Evolutionary conservation across 2,113 vertebrate species (phyloP).

Genomic region (Ardeotis arabs): DNA sequence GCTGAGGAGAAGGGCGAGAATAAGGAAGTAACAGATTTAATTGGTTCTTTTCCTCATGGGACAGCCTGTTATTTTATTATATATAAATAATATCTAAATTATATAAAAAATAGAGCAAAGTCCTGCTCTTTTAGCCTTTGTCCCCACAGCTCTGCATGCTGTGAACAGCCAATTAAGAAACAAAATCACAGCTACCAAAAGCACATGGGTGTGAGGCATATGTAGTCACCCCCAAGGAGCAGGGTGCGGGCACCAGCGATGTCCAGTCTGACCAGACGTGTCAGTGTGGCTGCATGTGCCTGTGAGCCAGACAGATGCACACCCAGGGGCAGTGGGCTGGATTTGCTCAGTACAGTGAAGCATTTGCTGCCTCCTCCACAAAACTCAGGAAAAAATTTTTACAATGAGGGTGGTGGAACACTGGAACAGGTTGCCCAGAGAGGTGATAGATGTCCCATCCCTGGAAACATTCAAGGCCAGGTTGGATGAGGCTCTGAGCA

Average conservation of each 20-base stretch:
- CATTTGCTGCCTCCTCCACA: background rate
- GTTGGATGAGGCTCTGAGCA: too few relatives aligned
- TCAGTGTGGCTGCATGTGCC: background rate
- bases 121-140: background rate
- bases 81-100: background rate
- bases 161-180: background rate
- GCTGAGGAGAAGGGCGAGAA: background rate
- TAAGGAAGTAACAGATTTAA: background rate
- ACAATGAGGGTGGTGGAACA: too few relatives aligned
- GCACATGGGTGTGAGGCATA: rapidly evolving
- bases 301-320: background rate
- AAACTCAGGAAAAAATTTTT: background rate
- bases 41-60: background rate
- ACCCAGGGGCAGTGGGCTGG: background rate
- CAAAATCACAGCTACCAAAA: background rate
- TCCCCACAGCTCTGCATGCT: background rate
- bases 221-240: background rate
- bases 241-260: rapidly evolving
- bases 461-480: too few relatives aligned
- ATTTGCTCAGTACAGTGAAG: background rate
- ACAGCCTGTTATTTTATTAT: background rate
- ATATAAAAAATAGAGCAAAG: background rate
- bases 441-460: too few relatives aligned
- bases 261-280: background rate
- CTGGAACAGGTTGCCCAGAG: too few relatives aligned